Evolutionary conservation across 2,888 invertebrate species (phyloP).

Genomic region (Drosophila mercatorum): DNA sequence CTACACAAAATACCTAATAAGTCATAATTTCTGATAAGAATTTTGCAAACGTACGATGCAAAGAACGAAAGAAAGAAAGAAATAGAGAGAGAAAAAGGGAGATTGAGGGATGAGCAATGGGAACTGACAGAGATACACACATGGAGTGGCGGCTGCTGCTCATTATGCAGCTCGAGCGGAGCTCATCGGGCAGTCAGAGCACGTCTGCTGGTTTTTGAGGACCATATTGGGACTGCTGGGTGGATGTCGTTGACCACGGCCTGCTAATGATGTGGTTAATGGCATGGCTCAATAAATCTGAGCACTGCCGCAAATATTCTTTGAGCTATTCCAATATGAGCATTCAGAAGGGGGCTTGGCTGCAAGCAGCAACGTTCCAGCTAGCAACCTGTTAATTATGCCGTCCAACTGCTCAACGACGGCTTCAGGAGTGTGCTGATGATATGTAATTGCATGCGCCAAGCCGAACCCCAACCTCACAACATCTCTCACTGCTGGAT

Average conservation of each 20-base stretch:
- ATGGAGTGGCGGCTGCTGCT: not conserved
- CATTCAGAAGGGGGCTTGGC: not conserved
- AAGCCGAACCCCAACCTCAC: not conserved
- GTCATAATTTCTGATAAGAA: slow-evolving; percentile 64
- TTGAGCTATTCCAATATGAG: slow-evolving; percentile 3
- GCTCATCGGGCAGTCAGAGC: slow-evolving; percentile 33
- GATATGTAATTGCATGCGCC: not conserved
- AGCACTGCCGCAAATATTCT: slow-evolving; percentile 33
- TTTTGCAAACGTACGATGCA: slow-evolving; percentile 31
- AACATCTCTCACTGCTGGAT: slow-evolving; percentile 25
- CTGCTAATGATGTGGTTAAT: slow-evolving; percentile 54
- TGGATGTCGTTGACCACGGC: slow-evolving; percentile 32
- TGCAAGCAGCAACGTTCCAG: not conserved
- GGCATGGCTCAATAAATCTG: slow-evolving; percentile 45
- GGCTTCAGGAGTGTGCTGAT: slow-evolving; percentile 37
- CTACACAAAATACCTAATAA: slow-evolving; percentile 64
- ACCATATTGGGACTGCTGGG: slow-evolving; percentile 40
- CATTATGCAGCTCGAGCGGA: not conserved
- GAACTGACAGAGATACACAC: not conserved
- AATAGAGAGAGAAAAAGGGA: not conserved
- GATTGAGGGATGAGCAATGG: not conserved
- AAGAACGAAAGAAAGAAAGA: too few species aligned
- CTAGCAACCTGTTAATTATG: slow-evolving; percentile 51
- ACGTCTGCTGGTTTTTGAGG: slow-evolving; percentile 38
- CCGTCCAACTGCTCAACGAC: slow-evolving; percentile 38